phyloP scores from a whole-genome alignment of 2,113 vertebrate species.

The Hypomesus transpacificus region DNA sequence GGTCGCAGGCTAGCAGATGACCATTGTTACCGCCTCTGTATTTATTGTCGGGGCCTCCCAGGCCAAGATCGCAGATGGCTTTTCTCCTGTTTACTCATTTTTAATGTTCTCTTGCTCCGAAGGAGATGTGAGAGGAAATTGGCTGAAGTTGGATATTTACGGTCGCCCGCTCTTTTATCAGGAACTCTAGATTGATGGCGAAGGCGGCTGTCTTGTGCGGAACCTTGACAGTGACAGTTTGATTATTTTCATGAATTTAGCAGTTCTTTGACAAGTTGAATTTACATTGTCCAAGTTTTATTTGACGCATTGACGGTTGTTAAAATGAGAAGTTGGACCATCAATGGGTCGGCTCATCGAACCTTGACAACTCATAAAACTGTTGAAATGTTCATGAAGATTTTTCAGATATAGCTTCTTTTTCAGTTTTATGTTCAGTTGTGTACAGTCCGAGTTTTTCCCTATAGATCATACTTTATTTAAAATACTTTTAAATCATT shows the following conservation, averaged over 20 bases:
- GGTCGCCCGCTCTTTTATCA: not conserved
- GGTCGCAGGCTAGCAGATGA: conserved; percentile 46
- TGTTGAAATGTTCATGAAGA: not conserved
- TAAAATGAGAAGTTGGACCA: not conserved
- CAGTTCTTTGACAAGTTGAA: not conserved
- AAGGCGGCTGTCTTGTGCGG: not conserved
- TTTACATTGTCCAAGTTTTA: not conserved
- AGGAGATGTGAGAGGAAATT: conserved; percentile 6
- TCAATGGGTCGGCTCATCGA: conserved; percentile 5
- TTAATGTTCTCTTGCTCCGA: conserved; percentile 19
- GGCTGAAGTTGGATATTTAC: conserved; percentile 17
- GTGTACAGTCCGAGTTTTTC: not conserved
- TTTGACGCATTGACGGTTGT: conserved; percentile 5
- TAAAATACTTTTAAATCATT: not conserved
- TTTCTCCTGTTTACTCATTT: conserved; percentile 26
- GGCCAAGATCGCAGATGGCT: conserved; percentile 19
- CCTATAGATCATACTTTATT: not conserved
- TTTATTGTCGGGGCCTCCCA: conserved; percentile 26
- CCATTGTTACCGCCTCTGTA: conserved; percentile 31
- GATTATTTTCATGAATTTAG: not conserved
- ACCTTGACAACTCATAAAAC: conserved; percentile 11
- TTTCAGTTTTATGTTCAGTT: not conserved
- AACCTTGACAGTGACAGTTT: not conserved
- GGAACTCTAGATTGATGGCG: not conserved
- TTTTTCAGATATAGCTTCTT: not conserved